Base-by-base conservation (phyloP, 1,140 invertebrate genomes). In the Drosophila takahashii region DNA sequence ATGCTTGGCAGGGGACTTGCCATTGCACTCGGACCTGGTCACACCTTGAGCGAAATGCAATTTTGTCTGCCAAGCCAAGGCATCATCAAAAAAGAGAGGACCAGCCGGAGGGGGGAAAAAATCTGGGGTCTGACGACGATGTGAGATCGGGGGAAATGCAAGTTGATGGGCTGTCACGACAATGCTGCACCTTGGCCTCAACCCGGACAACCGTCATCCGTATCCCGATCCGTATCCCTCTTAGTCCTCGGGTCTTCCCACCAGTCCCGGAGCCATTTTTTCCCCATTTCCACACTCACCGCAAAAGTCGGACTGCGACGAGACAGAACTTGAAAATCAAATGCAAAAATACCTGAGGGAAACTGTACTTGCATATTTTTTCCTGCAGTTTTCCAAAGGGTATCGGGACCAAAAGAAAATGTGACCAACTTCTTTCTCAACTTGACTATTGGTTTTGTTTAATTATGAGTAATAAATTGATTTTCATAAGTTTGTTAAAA, bases 31-130 rank as follows among this genome's bases (percentile, higher is more conserved):
- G 71, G 50, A 60, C 67, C 72, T 57, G 74, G 69, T 73, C 75
- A 78, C 83, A 87, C 78, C 81, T 85, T 87, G 83, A 81, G 56
- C 62, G 60, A 79, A 86, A 86, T 81, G 83, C 83, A 86, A 86
- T 86, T 86, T 86, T 81, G 69, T 76, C 54, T 81, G 75, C 52
- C 70, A 74, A 36, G 36, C 44, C 41, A 45, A 47, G 65, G 65
- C 44, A 41, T 37, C 48, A 70, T 47, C 62, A 56, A 70, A 57
- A 54, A 48, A 9, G 18, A 9, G 51, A n/a, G 29, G 34, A 47
- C 16, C 29, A 32, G 9, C 6, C 3, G 1, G 18, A 29, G 11
- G 7, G 1, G 11, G 3, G 2, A 27, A 41, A 27, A 32, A 47
- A 50, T 37, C 34, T 27, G 48, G 29, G 32, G 16, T 37, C 9